A percentile compares a stretch with the other conserved stretches of the same genome.
Conservation (phyloP, 2,888 invertebrate species). For the Meandrusa payeni region DNA sequence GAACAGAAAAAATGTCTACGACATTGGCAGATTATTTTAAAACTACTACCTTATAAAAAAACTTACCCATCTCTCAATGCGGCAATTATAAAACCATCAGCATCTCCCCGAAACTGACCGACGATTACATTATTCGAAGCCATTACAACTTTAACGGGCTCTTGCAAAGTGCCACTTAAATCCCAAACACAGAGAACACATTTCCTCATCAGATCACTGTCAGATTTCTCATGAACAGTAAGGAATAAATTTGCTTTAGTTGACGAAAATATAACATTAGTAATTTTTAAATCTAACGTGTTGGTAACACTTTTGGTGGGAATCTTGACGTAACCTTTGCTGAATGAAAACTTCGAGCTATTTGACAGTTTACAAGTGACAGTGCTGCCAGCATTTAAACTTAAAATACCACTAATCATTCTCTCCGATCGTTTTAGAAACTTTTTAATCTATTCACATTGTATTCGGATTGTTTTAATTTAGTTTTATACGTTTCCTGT, state of each 20-base stretch:
- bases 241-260: slow-evolving; percentile 54
- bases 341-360: slow-evolving; percentile 53
- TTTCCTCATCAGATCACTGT: slow-evolving; percentile 35
- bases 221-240: slow-evolving; percentile 49
- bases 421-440: slow-evolving; percentile 60
- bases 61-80: slow-evolving; percentile 62
- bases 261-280: slow-evolving; percentile 50
- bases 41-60: no score
- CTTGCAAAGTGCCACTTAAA: slow-evolving; percentile 48
- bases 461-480: slow-evolving; percentile 51
- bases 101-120: slow-evolving; percentile 50
- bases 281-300: slow-evolving; percentile 41
- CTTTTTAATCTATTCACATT: slow-evolving; percentile 45
- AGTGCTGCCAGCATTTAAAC: slow-evolving; percentile 45
- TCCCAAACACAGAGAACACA: slow-evolving; percentile 65
- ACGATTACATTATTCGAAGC: slow-evolving; percentile 55
- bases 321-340: slow-evolving; percentile 53
- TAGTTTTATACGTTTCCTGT: slow-evolving; percentile 50
- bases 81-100: slow-evolving; percentile 62
- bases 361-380: slow-evolving; percentile 43
- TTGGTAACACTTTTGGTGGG: slow-evolving; percentile 39
- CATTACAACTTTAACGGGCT: slow-evolving; percentile 57
- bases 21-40: no score
- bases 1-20: no score
- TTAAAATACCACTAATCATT: slow-evolving; percentile 51